Evolutionary conservation across 53 echinoderm and acorn worm species (phyloP), one percentile per base, ranked within the genome.

Genomic region (Henricia sp.): DNA sequence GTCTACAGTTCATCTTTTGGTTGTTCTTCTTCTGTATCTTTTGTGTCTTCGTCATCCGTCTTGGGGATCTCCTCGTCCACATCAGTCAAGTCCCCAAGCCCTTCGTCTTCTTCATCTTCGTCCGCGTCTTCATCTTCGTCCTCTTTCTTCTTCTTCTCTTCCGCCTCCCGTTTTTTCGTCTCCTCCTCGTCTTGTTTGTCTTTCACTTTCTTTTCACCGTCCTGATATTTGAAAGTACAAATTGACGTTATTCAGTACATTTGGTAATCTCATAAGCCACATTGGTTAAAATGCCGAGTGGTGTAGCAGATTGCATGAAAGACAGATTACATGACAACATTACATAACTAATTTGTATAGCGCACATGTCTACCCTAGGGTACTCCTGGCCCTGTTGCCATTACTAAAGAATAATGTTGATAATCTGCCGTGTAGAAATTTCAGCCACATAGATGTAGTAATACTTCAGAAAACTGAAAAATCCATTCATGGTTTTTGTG

Each of bases 181-280:
- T 96, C 96, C 56, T 93, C 99, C 30, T 92, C 99, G 53, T 99
- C 99, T 52, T 99, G 99, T 58, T 76, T 39, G 56, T 99, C 92
- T 58, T 99, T 99, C 99, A 99, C 95, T 37, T 92, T 84, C 84
- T 99, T 99, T 62, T 99, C 99, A 38, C 88, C 99, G 13, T 74
- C 83, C 99, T 99, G 63, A 14, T 82, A 29, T 51, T n/a, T n/a
- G n/a, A n/a, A n/a, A n/a, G n/a, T n/a, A n/a, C n/a, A 38, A 41
- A 48, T 38, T 26, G 3, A 29, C 14, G 58, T 58, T 3, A 58
- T 12, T 27, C 14, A 58, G 3, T 6, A 6, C 58, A 58, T 27
- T 16, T 19, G 14, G 11, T 9, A 58, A 25, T 12, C 28, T 11
- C 13, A 57, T 1, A 2, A 17, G 14, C 13, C 11, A 14, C 11